A percentile compares a stretch with the other conserved stretches of the same genome.
Conservation (phyloP, 2,113 vertebrate genomes). For the Columba janthina region DNA sequence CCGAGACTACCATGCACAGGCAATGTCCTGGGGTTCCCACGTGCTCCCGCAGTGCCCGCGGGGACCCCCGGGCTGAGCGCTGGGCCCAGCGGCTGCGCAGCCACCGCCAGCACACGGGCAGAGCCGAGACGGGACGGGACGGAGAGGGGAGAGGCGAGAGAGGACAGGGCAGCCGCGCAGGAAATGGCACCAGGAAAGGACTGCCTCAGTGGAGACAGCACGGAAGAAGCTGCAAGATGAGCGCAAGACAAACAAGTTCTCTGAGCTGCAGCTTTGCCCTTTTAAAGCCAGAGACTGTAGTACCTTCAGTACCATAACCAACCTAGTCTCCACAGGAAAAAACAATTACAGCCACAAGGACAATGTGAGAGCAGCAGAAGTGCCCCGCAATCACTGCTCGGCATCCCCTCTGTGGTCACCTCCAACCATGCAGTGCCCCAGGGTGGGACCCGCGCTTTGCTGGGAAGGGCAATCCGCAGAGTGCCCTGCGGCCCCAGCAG, state of each 20-base stretch:
- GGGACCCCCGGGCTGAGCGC: too few species aligned
- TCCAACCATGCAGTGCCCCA: accelerated
- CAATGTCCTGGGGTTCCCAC: too few species aligned
- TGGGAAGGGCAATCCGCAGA: neutral
- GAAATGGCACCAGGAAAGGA: neutral
- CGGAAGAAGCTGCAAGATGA: neutral
- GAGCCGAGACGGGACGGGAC: neutral
- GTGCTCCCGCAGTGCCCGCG: too few species aligned
- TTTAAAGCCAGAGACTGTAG: neutral
- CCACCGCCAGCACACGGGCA: too few species aligned
- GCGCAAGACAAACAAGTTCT: neutral
- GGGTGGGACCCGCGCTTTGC: neutral
- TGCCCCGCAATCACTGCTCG: neutral
- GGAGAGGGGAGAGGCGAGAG: neutral
- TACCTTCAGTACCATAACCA: neutral
- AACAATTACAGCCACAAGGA: neutral
- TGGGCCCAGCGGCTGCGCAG: too few species aligned
- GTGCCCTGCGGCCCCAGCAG: neutral
- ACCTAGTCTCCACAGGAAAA: neutral
- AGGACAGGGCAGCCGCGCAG: neutral
- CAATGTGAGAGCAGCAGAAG: neutral
- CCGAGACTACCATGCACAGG: accelerated
- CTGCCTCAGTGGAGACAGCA: neutral
- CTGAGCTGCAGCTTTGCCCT: neutral
- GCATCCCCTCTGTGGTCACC: too few species aligned